A percentile compares a stretch with the other conserved stretches of the same genome.
These are phyloP conservation scores for Phymanthus crucifer DNA, from an alignment of 92 coral and sea anemone genomes.

Conservation along the genomic window DNA sequence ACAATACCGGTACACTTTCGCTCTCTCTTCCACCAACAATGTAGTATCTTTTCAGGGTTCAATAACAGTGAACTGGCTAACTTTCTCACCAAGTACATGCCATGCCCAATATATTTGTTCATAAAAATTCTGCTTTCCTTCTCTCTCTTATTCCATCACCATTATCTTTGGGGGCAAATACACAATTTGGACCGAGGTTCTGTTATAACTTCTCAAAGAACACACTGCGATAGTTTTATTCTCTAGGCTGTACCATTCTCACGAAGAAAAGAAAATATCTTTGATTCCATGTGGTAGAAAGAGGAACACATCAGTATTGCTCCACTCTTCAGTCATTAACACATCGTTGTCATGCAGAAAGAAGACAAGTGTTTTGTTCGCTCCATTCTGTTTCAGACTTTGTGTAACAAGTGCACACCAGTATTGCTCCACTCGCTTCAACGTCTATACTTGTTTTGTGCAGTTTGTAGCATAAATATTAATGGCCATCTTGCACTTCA, in stretches of 20 bases:
- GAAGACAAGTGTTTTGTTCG: no score
- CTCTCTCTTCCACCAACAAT: not conserved
- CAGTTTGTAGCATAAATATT: no score
- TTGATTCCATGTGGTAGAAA: no score
- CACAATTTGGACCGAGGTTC: not conserved
- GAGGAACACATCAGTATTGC: no score
- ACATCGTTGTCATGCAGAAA: no score
- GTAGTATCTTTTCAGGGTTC: not conserved
- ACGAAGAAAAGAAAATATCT: no score
- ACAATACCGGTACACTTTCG: not conserved
- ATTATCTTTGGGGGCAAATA: not conserved
- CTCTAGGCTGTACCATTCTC: not conserved
- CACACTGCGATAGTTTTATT: not conserved
- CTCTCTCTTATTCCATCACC: not conserved
- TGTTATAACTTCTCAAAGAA: not conserved
- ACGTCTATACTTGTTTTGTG: not conserved
- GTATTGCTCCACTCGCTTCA: not conserved
- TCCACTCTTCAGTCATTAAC: no score
- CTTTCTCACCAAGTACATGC: no score
- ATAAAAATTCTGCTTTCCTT: not conserved
- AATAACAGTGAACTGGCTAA: not conserved
- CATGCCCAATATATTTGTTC: not conserved
- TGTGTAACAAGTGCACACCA: no score
- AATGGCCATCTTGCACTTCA: no score
- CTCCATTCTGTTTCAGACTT: no score